Percentiles rank a stretch among this genome's conserved stretches.
phyloP scores from a whole-genome alignment of 1,140 invertebrate species.

The Capitella teleta region DNA sequence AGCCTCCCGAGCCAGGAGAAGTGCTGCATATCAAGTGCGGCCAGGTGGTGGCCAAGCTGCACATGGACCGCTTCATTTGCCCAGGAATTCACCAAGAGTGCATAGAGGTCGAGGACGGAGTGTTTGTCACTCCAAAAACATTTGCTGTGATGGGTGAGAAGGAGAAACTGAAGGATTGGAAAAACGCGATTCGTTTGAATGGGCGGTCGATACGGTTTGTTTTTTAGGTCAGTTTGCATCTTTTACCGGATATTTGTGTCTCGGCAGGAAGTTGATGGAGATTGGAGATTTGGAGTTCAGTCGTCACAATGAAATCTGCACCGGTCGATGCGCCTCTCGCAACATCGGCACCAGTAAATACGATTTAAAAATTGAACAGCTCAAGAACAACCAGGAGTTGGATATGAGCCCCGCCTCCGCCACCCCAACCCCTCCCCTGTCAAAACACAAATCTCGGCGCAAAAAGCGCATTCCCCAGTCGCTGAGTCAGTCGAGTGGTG shows the following conservation, averaged over 20 bases:
- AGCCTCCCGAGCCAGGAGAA: too few relatives aligned
- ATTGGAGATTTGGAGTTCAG: constrained; percentile 35
- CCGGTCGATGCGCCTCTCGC: constrained; percentile 26
- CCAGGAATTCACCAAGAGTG: constrained; percentile 43
- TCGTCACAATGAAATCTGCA: constrained; percentile 31
- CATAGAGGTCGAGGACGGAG: constrained; percentile 37
- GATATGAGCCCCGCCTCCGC: too few relatives aligned
- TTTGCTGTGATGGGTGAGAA: constrained; percentile 42
- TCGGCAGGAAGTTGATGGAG: constrained; percentile 37
- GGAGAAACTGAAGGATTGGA: constrained; percentile 44
- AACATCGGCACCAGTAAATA: constrained; percentile 7
- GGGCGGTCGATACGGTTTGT: constrained; percentile 32
- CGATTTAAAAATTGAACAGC: background rate
- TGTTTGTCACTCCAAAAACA: constrained; percentile 36
- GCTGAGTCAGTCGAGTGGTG: too few relatives aligned
- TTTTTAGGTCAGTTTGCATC: background rate
- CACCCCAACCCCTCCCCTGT: too few relatives aligned
- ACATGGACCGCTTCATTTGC: too few relatives aligned
- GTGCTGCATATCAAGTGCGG: too few relatives aligned
- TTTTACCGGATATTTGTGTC: constrained; percentile 1
- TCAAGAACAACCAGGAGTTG: too few relatives aligned
- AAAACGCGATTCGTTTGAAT: constrained; percentile 42
- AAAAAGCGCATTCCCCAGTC: too few relatives aligned
- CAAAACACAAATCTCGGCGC: too few relatives aligned
- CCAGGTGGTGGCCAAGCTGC: too few relatives aligned